These are phyloP conservation scores for Diabrotica balteata DNA, from an alignment of 2,888 invertebrate genomes.

Conservation along the genomic window DNA sequence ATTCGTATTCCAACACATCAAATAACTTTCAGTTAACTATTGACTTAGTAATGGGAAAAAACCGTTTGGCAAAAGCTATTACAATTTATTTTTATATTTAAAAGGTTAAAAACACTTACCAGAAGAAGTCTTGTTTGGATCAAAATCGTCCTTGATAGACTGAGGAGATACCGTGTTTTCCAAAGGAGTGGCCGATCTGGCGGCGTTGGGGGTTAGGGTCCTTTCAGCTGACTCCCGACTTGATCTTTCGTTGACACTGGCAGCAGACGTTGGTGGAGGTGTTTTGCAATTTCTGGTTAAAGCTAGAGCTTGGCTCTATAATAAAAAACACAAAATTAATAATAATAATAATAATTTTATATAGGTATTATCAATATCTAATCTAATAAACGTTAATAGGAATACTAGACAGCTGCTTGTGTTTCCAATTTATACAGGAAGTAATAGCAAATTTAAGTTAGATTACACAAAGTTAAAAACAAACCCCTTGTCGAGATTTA, in stretches of 20 bases:
- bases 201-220: conserved; percentile 58
- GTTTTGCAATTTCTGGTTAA: conserved; percentile 65
- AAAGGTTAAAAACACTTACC: conserved; percentile 57
- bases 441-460: too few relatives aligned
- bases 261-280: conserved; percentile 54
- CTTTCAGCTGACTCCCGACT: conserved; percentile 64
- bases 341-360: background rate
- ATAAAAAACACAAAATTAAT: conserved; percentile 38
- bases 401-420: too few relatives aligned
- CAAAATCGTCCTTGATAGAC: conserved; percentile 72
- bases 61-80: too few relatives aligned
- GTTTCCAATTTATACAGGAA: too few relatives aligned
- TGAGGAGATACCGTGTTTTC: conserved; percentile 64
- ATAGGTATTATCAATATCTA: too few relatives aligned
- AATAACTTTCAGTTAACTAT: too few relatives aligned
- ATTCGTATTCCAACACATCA: too few relatives aligned
- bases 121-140: conserved; percentile 65
- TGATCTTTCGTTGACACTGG: conserved; percentile 53
- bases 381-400: too few relatives aligned
- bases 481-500: too few relatives aligned
- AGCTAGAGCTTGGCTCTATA: conserved; percentile 73
- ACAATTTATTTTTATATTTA: too few relatives aligned
- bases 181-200: conserved; percentile 60
- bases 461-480: too few relatives aligned
- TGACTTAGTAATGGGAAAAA: too few relatives aligned